These are phyloP conservation scores for Dicerorhinus sumatrensis DNA, from an alignment of 2,113 vertebrate species.

Conservation along the genomic window DNA sequence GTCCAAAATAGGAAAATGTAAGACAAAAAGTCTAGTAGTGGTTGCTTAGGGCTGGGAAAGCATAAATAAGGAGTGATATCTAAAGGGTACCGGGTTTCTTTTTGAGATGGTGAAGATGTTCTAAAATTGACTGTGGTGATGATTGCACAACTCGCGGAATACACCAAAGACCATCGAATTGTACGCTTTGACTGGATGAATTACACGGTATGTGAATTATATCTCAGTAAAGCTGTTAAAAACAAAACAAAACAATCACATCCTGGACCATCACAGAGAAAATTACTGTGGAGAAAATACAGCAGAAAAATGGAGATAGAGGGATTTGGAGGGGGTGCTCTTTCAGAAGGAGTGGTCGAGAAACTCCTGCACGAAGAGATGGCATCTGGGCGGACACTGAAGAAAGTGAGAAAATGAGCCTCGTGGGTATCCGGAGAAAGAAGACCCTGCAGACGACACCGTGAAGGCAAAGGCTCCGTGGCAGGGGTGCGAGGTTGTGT, in stretches of 20 bases:
- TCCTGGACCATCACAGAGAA: not conserved
- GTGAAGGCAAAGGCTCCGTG: not conserved
- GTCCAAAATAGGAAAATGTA: too few relatives aligned
- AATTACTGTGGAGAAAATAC: not conserved
- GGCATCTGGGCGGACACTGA: not conserved
- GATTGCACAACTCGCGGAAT: not conserved
- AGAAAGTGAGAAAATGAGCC: not conserved
- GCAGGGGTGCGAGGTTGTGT: not conserved
- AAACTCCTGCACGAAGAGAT: not conserved
- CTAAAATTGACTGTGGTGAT: not conserved
- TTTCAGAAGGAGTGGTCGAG: too few relatives aligned
- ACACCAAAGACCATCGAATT: not conserved
- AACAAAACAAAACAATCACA: not conserved
- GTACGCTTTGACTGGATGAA: not conserved
- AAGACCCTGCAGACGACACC: fast-evolving
- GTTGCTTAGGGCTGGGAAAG: not conserved
- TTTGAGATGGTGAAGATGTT: not conserved
- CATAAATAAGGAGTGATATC: not conserved
- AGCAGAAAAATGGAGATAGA: not conserved
- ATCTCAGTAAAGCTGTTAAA: not conserved
- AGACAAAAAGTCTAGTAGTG: not conserved
- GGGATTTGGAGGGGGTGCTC: not conserved
- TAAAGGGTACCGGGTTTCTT: not conserved
- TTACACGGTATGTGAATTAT: not conserved
- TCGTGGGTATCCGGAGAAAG: not conserved